These are phyloP conservation scores for Mayetiola destructor DNA, from an alignment of 2,888 invertebrate species.

Conservation along the genomic window DNA sequence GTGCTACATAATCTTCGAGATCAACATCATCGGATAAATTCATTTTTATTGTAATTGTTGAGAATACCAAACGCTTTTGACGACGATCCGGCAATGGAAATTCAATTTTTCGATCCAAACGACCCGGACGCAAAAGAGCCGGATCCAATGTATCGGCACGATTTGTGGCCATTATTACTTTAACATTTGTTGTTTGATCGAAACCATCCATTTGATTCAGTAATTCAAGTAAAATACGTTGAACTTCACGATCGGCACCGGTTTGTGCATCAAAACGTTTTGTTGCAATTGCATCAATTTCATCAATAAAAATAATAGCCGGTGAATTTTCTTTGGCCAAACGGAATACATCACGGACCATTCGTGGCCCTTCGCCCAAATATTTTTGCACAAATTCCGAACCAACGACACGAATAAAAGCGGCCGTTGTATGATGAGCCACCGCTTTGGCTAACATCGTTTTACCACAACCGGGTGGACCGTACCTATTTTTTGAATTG, in stretches of 20 bases:
- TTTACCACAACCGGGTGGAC: conserved; percentile 99
- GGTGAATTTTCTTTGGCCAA: conserved; percentile 98
- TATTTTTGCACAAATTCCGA: conserved; percentile 99
- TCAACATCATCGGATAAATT: conserved; percentile 98
- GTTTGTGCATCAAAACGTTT: conserved; percentile 98
- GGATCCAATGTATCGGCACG: conserved; percentile 97
- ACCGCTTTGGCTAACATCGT: conserved; percentile 99
- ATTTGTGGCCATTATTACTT: conserved; percentile 95
- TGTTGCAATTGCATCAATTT: conserved; percentile 99
- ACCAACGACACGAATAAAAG: conserved; percentile 96
- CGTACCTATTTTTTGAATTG: conserved; percentile 31
- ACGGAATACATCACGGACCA: conserved; percentile 98
- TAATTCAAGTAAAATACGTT: conserved; percentile 89
- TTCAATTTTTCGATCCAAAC: conserved; percentile 96
- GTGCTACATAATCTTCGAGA: conserved; percentile 94
- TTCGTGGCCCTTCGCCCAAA: conserved; percentile 94
- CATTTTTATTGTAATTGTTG: conserved; percentile 94
- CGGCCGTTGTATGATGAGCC: conserved; percentile 96
- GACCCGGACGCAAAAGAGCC: conserved; percentile 51
- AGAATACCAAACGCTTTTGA: conserved; percentile 92
- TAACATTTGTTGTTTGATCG: conserved; percentile 99
- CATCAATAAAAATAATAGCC: conserved; percentile 98
- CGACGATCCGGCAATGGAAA: conserved; percentile 70
- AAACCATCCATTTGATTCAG: conserved; percentile 99
- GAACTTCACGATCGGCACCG: conserved; percentile 95